Conservation (phyloP, 2,888 invertebrate species). For the Sinodicranocentrus sp. region DNA sequence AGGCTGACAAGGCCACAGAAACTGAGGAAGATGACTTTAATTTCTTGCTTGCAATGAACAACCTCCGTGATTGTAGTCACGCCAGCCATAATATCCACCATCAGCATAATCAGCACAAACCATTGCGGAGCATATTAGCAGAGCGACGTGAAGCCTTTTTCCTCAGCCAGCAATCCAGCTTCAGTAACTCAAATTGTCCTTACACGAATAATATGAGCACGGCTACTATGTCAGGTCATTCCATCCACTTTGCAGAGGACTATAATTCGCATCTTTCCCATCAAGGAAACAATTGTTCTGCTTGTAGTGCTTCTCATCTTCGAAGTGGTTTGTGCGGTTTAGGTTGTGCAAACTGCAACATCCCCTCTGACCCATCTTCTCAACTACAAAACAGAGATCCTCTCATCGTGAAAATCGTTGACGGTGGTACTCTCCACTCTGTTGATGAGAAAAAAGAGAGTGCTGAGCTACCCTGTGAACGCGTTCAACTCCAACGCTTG, state of each 20-base stretch:
- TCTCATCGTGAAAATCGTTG: slow-evolving; percentile 71
- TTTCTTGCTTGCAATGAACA: slow-evolving; percentile 59
- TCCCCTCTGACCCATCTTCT: slow-evolving; percentile 9
- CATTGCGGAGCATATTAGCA: slow-evolving; percentile 68
- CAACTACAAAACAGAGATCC: slow-evolving; percentile 50
- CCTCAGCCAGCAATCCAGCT: slow-evolving; percentile 38
- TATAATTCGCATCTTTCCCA: slow-evolving; percentile 14
- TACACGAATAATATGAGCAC: slow-evolving; percentile 20
- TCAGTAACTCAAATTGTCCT: slow-evolving; percentile 22
- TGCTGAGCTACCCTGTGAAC: slow-evolving; percentile 45
- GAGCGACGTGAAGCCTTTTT: slow-evolving; percentile 75
- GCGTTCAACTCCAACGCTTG: slow-evolving; percentile 69
- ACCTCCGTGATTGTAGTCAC: slow-evolving; percentile 35
- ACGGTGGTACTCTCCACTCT: slow-evolving; percentile 68
- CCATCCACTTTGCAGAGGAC: slow-evolving; percentile 26
- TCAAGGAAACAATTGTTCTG: background rate
- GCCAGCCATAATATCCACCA: slow-evolving; percentile 18
- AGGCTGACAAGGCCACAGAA: slow-evolving; percentile 73
- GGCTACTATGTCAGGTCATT: slow-evolving; percentile 23
- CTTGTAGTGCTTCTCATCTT: background rate
- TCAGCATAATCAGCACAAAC: slow-evolving; percentile 16
- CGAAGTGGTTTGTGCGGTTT: slow-evolving; percentile 20
- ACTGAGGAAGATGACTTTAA: slow-evolving; percentile 71
- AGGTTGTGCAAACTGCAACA: slow-evolving; percentile 23
- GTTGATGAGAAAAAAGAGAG: slow-evolving; percentile 21